Evolutionary conservation across 2,888 invertebrate species (phyloP).

Genomic region (Lycophotia porphyrea): DNA sequence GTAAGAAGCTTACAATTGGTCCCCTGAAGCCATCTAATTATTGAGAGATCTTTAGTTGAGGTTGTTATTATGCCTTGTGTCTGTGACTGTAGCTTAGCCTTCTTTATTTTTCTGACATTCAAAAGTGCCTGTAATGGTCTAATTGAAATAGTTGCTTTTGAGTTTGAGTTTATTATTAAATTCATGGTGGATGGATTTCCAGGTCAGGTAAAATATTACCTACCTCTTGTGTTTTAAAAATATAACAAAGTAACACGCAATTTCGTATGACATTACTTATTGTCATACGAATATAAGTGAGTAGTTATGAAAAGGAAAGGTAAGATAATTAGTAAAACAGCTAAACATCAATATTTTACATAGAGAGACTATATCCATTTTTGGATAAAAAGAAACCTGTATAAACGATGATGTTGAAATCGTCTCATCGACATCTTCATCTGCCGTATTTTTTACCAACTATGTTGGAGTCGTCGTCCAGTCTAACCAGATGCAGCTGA

Average conservation of each 20-base stretch:
- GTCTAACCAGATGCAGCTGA: neutral
- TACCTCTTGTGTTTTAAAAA: neutral
- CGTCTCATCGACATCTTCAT: neutral
- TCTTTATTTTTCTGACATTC: no score
- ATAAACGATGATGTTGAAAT: neutral
- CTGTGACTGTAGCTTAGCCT: no score
- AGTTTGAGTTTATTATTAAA: no score
- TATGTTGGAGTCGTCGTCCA: no score
- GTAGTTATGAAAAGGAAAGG: neutral
- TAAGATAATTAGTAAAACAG: neutral
- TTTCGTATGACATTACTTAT: neutral
- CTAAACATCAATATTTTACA: neutral
- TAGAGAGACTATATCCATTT: neutral
- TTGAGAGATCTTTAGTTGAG: neutral
- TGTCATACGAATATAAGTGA: neutral
- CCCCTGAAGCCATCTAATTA: neutral
- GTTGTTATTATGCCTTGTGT: no score
- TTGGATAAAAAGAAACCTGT: neutral
- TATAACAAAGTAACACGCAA: neutral
- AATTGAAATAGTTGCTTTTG: no score
- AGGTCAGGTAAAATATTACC: neutral
- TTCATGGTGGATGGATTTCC: neutral
- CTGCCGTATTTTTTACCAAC: neutral
- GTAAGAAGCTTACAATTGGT: neutral
- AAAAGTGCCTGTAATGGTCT: no score